phyloP scores from a whole-genome alignment of 2,113 vertebrate genomes.

The Eleginops maclovinus region DNA sequence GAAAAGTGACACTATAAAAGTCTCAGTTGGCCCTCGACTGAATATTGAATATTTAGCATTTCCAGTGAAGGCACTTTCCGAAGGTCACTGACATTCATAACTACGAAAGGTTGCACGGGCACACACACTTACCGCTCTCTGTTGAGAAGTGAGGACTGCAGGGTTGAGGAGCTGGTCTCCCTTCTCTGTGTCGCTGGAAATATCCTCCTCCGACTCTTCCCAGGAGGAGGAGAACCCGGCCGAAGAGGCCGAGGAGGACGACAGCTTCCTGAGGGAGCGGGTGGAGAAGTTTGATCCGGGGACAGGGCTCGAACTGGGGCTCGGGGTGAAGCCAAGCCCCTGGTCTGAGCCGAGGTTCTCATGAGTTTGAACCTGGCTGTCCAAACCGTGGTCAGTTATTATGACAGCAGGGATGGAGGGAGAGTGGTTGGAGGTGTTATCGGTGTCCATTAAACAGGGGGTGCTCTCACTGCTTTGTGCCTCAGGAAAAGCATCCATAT shows the following conservation, averaged over 20 bases:
- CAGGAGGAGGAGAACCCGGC: conserved; percentile 97
- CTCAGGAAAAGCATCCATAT: neutral
- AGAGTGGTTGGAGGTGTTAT: conserved; percentile 36
- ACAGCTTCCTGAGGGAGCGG: conserved; percentile 89
- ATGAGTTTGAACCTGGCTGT: conserved; percentile 69
- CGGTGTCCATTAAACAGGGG: conserved; percentile 37
- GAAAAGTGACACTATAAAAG: too few relatives aligned
- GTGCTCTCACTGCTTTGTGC: conserved; percentile 17
- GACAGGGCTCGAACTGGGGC: conserved; percentile 75
- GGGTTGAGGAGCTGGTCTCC: conserved; percentile 87
- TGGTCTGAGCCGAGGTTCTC: conserved; percentile 68
- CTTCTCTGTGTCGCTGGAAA: conserved; percentile 95
- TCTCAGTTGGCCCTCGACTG: too few relatives aligned
- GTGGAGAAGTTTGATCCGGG: conserved; percentile 51
- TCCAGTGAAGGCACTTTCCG: neutral
- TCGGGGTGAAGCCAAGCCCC: conserved; percentile 65
- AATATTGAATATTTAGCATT: neutral
- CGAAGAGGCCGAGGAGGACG: conserved; percentile 95
- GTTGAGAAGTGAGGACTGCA: conserved; percentile 89
- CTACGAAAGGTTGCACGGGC: neutral
- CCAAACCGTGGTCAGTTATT: conserved; percentile 90
- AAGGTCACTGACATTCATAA: neutral
- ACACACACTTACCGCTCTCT: conserved; percentile 91
- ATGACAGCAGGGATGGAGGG: conserved; percentile 91
- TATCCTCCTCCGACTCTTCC: conserved; percentile 97